Percentiles rank a stretch among this genome's conserved stretches.
phyloP scores from a whole-genome alignment of 2,888 invertebrate genomes.

The Exephanes ischioxanthus region DNA sequence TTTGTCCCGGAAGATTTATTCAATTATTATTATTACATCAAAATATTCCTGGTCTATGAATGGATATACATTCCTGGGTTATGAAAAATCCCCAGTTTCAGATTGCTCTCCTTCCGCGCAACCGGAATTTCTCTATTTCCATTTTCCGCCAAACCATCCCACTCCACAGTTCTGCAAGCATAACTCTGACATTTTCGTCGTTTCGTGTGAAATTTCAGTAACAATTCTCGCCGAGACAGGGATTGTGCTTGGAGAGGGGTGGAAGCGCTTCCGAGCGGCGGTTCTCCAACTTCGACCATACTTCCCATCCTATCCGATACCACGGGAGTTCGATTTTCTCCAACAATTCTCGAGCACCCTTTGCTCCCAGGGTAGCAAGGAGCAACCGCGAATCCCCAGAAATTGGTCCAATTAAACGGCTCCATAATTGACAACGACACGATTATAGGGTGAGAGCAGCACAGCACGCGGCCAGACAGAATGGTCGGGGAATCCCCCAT shows the following conservation, averaged over 20 bases:
- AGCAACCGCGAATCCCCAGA: conserved; percentile 51
- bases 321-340: conserved; percentile 6
- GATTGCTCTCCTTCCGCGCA: no score
- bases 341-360: not conserved
- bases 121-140: not conserved
- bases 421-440: conserved; percentile 75
- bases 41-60: no score
- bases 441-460: conserved; percentile 68
- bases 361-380: conserved; percentile 2
- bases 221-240: conserved; percentile 19
- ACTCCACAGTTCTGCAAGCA: not conserved
- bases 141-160: not conserved
- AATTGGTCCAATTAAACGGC: conserved; percentile 73
- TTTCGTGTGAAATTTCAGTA: conserved; percentile 18
- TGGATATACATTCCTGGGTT: no score
- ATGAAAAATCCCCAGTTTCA: no score
- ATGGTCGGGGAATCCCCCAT: conserved; percentile 11
- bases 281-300: conserved; percentile 21
- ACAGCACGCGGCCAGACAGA: conserved; percentile 39
- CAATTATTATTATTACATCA: no score
- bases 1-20: no score
- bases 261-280: not conserved
- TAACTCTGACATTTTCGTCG: not conserved
- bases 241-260: not conserved
- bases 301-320: conserved; percentile 9